Conservation (phyloP, 2,888 invertebrate species). For the Athalia circularis region DNA sequence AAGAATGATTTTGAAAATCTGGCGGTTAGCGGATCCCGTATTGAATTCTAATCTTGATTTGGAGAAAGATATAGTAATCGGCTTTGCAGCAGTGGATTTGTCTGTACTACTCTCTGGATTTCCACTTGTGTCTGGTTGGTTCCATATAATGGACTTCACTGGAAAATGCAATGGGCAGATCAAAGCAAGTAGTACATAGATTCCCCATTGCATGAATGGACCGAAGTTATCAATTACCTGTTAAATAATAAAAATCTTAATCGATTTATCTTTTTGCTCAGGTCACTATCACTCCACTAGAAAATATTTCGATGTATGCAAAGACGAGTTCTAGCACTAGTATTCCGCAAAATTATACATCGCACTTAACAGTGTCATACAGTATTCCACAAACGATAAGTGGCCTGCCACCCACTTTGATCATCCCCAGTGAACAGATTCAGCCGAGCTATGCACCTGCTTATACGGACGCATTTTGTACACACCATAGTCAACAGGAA, state of each 20-base stretch:
- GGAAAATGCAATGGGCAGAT: constrained; percentile 78
- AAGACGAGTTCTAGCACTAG: constrained; percentile 53
- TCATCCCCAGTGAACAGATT: constrained; percentile 4
- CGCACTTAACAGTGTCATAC: constrained; percentile 9
- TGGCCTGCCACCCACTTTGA: background rate
- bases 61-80: constrained; percentile 78
- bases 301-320: constrained; percentile 70
- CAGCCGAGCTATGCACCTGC: background rate
- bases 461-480: constrained; percentile 1
- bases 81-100: constrained; percentile 79
- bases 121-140: constrained; percentile 79
- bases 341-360: constrained; percentile 20
- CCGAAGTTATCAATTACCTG: constrained; percentile 11
- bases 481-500: constrained; percentile 48
- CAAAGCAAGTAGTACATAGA: constrained; percentile 72
- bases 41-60: constrained; percentile 74
- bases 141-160: constrained; percentile 79
- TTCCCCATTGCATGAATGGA: background rate
- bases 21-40: constrained; percentile 76
- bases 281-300: constrained; percentile 77
- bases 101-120: constrained; percentile 75
- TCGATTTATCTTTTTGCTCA: constrained; percentile 58
- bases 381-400: constrained; percentile 15
- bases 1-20: constrained; percentile 78
- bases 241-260: background rate